These are phyloP conservation scores for Rhogogaster chlorosoma DNA, from an alignment of 2,888 invertebrate genomes.

Conservation along the genomic window DNA sequence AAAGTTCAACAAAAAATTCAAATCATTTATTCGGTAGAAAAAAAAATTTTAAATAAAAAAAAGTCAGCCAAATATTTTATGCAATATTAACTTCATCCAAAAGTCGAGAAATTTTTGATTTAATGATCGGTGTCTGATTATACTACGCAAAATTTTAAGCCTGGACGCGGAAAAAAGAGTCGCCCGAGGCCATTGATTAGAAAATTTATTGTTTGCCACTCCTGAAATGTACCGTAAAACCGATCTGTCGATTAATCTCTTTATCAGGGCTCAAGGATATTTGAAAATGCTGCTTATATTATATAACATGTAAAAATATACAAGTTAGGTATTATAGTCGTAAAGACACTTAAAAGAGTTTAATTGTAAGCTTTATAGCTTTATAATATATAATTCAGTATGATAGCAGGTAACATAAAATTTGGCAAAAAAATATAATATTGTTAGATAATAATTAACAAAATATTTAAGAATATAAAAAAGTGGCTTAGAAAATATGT, in stretches of 20 bases:
- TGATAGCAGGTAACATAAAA: constrained; percentile 24
- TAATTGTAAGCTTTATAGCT: constrained; percentile 51
- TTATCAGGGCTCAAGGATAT: constrained; percentile 63
- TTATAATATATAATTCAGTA: constrained; percentile 3
- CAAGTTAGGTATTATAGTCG: constrained; percentile 70
- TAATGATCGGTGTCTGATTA: constrained; percentile 73
- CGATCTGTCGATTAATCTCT: constrained; percentile 64
- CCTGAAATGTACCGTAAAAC: constrained; percentile 73
- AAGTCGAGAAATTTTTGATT: constrained; percentile 67
- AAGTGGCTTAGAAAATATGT: constrained; percentile 21
- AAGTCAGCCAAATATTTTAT: background rate
- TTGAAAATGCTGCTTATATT: constrained; percentile 60
- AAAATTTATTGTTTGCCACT: constrained; percentile 74
- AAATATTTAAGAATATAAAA: constrained; percentile 3
- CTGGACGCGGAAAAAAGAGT: constrained; percentile 60
- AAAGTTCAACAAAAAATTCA: background rate
- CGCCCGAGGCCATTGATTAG: constrained; percentile 69
- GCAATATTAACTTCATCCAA: constrained; percentile 54
- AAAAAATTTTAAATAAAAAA: background rate
- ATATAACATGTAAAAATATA: constrained; percentile 74
- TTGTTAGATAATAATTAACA: constrained; percentile 13
- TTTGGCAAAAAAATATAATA: background rate
- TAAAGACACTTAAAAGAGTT: constrained; percentile 71
- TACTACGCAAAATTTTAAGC: constrained; percentile 74
- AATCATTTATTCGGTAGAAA: background rate